These are phyloP conservation scores for Tachycineta bicolor DNA, from an alignment of 2,113 vertebrate genomes.

Conservation along the genomic window DNA sequence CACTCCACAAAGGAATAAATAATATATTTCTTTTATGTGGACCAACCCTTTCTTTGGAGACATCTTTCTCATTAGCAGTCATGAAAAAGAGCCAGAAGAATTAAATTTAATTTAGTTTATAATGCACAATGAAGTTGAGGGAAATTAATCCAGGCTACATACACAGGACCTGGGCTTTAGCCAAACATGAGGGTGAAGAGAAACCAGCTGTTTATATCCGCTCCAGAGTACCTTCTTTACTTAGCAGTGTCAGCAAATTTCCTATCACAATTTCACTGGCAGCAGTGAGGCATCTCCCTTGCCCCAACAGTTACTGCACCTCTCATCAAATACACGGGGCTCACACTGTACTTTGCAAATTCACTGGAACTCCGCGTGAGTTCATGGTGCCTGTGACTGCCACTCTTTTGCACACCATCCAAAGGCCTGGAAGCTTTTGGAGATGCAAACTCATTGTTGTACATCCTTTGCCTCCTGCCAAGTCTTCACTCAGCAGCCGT, in stretches of 20 bases:
- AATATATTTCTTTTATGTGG: neutral
- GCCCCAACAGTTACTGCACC: fast-evolving
- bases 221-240: neutral
- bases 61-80: neutral
- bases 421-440: neutral
- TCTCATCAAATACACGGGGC: neutral
- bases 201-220: neutral
- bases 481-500: neutral
- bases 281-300: fast-evolving
- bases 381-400: neutral
- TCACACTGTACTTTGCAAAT: fast-evolving
- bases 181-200: neutral
- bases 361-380: neutral
- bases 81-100: neutral
- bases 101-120: neutral
- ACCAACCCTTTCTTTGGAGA: neutral
- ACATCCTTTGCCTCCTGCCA: neutral
- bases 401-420: neutral
- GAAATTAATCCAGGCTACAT: neutral
- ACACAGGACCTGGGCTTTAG: neutral
- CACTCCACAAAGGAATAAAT: neutral
- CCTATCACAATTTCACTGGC: neutral
- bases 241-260: neutral
- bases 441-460: neutral
- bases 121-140: neutral